Base-by-base conservation (phyloP, 2,888 invertebrate species). In the Macrophya alboannulata region DNA sequence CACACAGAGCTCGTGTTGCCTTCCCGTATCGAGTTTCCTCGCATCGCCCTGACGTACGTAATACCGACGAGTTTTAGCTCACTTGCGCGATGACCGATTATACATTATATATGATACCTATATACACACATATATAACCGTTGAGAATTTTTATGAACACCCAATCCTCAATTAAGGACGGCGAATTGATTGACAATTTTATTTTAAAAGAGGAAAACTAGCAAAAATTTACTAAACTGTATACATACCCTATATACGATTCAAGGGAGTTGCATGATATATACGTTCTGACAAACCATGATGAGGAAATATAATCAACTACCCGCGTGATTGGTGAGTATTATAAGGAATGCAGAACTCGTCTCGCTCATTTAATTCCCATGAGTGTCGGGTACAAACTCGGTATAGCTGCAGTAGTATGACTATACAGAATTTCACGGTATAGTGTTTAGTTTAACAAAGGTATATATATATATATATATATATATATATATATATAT, bases 351-450 rank as follows among this genome's bases (percentile, higher is more conserved):
- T n/a, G 15, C 17, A n/a, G n/a, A 31, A 17, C 40, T n/a, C 40
- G 17, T 8, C 17, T 37, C 40, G 71, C 48, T 25, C 15, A n/a
- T 55, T 6, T 51, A 40, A 86, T 87, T 88, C 88, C 84, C 88
- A 88, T 86, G 87, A 77, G 86, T 88, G 86, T 88, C 87, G 62
- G 83, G 59, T 87, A 72, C 43, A 86, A 84, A 76, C 62, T 68
- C 21, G 82, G n/a, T 55, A n/a, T n/a, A 8, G n/a, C 55, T n/a
- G n/a, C 9, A 43, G 43, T 43, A 43, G 4, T 43, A 43, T 43
- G n/a, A 43, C 43, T n/a, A 55, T 55, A 55, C 8, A 55, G 55
- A n/a, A 65, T 31, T 81, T 62, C 31, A n/a, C 65, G 4, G 31
- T 10, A 12, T 68, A 31, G 4, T 31, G 31, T 3, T 31, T 37